A percentile compares a stretch with the other conserved stretches of the same genome.
Conservation (phyloP, 2,888 invertebrate species). For the Formica aserva region DNA sequence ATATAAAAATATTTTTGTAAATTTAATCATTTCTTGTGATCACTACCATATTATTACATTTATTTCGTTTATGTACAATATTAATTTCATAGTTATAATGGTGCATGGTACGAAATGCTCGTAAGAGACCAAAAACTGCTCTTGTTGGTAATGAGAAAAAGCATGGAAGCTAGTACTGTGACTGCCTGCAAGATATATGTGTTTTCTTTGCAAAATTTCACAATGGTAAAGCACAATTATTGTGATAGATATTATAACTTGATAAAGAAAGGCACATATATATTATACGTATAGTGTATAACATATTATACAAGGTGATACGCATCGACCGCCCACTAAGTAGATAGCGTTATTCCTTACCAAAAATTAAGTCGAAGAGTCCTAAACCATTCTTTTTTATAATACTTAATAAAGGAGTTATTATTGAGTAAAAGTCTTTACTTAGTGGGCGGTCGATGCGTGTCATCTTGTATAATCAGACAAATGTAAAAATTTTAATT, state of each 20-base stretch:
- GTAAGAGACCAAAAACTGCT: slow-evolving; percentile 8
- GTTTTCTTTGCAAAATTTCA: slow-evolving; percentile 20
- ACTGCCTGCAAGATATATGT: slow-evolving; percentile 27
- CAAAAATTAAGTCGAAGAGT: too few relatives aligned
- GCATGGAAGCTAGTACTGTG: background rate
- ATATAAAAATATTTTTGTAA: background rate
- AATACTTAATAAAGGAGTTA: too few relatives aligned
- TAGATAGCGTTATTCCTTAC: too few relatives aligned
- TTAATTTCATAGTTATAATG: slow-evolving; percentile 1
- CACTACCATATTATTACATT: background rate
- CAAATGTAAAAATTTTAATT: background rate
- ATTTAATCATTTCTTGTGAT: background rate
- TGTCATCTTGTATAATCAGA: background rate
- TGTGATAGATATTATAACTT: background rate
- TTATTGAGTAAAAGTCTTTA: too few relatives aligned
- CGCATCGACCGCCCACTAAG: too few relatives aligned
- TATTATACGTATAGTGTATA: background rate
- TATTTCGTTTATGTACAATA: background rate
- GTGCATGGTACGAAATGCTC: background rate
- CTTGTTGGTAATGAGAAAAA: slow-evolving; percentile 12
- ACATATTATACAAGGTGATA: background rate
- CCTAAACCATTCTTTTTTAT: too few relatives aligned
- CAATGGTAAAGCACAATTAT: slow-evolving; percentile 10
- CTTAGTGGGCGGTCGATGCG: too few relatives aligned
- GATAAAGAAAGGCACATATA: background rate